These are phyloP conservation scores for Microchrysa polita DNA, from an alignment of 2,888 invertebrate genomes.

Conservation along the genomic window DNA sequence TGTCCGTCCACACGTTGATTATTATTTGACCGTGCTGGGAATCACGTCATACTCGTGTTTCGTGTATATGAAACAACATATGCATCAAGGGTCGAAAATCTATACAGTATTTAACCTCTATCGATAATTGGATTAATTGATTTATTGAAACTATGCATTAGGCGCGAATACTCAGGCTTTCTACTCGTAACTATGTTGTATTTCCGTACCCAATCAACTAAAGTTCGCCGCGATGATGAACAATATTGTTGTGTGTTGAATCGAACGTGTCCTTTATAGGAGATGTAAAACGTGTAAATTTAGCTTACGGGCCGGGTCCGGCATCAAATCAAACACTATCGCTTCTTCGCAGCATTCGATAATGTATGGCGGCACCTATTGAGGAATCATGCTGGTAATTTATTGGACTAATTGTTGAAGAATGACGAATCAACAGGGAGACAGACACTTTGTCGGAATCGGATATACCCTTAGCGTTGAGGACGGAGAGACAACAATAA, in stretches of 20 bases:
- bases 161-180: conserved; percentile 40
- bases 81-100: not conserved
- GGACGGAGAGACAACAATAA: no score
- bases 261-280: conserved; percentile 39
- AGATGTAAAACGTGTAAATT: not conserved
- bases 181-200: no score
- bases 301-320: not conserved
- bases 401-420: conserved; percentile 38
- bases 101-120: not conserved
- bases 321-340: conserved; percentile 21
- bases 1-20: not conserved
- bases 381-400: conserved; percentile 31
- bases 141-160: conserved; percentile 50
- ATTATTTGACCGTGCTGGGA: no score
- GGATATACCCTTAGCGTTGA: not conserved
- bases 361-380: not conserved
- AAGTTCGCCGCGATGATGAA: conserved; percentile 8
- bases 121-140: conserved; percentile 51
- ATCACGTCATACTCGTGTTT: not conserved
- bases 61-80: no score
- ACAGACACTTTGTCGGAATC: not conserved
- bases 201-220: conserved; percentile 9
- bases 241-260: conserved; percentile 19
- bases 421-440: conserved; percentile 21
- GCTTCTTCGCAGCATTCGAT: no score